These are phyloP conservation scores for Stomatorhinus ivindoensis DNA, from an alignment of 2,113 vertebrate species.

Conservation along the genomic window DNA sequence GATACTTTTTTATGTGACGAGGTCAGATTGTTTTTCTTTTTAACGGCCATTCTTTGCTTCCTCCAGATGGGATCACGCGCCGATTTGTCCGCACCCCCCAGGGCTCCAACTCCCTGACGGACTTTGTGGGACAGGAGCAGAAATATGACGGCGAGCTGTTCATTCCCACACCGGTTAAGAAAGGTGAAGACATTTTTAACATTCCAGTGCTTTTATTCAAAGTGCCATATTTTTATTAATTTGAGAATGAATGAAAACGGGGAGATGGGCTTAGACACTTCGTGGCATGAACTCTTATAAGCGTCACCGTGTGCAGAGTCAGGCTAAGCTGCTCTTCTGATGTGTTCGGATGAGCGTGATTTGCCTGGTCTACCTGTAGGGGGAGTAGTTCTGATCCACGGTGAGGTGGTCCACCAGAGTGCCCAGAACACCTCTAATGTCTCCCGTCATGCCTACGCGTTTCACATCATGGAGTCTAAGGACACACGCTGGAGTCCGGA, in stretches of 20 bases:
- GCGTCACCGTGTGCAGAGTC: neutral
- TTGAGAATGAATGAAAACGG: neutral
- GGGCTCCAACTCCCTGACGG: conserved; percentile 57
- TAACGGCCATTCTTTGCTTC: neutral
- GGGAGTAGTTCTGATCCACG: conserved; percentile 77
- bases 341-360: neutral
- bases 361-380: conserved; percentile 53
- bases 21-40: neutral
- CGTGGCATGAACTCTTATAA: neutral
- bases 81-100: conserved; percentile 72
- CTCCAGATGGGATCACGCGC: conserved; percentile 69
- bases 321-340: neutral
- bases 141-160: conserved; percentile 60
- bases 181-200: conserved; percentile 62
- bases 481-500: conserved; percentile 77
- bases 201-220: neutral
- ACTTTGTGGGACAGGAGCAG: conserved; percentile 71
- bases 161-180: conserved; percentile 64
- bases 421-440: conserved; percentile 65
- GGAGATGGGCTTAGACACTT: neutral
- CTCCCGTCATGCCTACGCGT: conserved; percentile 81
- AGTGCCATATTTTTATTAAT: neutral
- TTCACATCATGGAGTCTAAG: conserved; percentile 86
- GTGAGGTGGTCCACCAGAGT: conserved; percentile 88
- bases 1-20: neutral